phyloP scores from a whole-genome alignment of 2,113 vertebrate genomes.

The Sapajus apella region DNA sequence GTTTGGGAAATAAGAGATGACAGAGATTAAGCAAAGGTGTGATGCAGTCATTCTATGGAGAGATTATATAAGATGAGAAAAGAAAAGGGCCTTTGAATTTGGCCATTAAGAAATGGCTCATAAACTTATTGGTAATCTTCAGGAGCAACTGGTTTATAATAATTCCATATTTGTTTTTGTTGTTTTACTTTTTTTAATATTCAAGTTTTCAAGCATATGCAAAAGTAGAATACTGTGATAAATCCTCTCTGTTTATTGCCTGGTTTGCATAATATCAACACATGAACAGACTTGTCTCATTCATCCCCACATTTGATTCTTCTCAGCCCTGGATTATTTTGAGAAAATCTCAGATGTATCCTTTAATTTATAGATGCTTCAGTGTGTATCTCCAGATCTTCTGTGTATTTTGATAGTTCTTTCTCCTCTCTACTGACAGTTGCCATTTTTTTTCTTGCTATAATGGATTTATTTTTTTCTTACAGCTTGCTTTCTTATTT shows the following conservation, averaged over 20 bases:
- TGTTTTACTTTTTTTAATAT: slow-evolving; percentile 21
- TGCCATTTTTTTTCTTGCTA: not conserved
- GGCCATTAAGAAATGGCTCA: not conserved
- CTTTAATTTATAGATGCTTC: not conserved
- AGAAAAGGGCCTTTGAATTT: not conserved
- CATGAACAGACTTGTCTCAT: not conserved
- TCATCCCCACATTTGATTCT: not conserved
- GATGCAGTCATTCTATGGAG: not conserved
- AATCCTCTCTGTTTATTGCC: not conserved
- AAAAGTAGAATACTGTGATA: not conserved
- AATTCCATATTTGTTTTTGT: not conserved
- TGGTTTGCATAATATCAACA: not conserved
- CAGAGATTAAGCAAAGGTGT: not conserved
- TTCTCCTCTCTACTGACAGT: not conserved
- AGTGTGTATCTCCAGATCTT: not conserved
- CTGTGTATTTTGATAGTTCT: not conserved
- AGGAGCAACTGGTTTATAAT: not conserved
- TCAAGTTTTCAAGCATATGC: not conserved
- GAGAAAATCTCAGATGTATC: not conserved
- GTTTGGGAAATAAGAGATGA: not conserved
- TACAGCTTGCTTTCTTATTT: slow-evolving; percentile 13
- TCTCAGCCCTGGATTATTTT: not conserved
- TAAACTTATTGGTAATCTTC: not conserved
- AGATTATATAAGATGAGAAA: not conserved
- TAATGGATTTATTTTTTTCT: not conserved